Evolutionary conservation across 1,140 invertebrate species (phyloP).

Genomic region (Lordiphosa mommai): DNA sequence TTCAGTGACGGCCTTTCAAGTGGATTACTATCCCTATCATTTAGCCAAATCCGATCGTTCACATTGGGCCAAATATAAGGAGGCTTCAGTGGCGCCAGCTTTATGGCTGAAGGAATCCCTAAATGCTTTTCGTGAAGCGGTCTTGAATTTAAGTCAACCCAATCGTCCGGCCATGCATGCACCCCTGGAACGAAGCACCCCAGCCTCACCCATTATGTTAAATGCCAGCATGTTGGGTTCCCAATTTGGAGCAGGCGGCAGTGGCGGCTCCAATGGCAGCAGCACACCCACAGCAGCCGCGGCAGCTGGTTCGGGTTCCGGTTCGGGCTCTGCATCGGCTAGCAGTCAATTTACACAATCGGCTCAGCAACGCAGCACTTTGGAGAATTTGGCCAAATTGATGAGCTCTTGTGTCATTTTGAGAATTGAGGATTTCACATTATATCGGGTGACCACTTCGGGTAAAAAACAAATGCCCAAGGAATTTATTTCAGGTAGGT

Average conservation of each 20-base stretch:
- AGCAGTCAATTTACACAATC: conserved; percentile 53
- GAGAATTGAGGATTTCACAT: conserved; percentile 92
- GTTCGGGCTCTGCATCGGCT: conserved; percentile 65
- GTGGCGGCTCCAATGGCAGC: conserved; percentile 45
- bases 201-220: conserved; percentile 64
- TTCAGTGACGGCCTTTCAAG: conserved; percentile 91
- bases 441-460: conserved; percentile 91
- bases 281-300: conserved; percentile 55
- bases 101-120: conserved; percentile 87
- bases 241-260: background rate
- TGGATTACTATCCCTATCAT: conserved; percentile 99
- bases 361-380: conserved; percentile 85
- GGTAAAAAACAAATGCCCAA: conserved; percentile 85
- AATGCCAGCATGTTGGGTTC: conserved; percentile 39
- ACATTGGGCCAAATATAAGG: conserved; percentile 91
- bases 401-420: conserved; percentile 96
- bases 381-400: conserved; percentile 89
- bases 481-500: conserved; percentile 89
- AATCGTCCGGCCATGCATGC: conserved; percentile 82
- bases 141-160: conserved; percentile 84
- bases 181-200: conserved; percentile 81
- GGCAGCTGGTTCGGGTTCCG: conserved; percentile 25
- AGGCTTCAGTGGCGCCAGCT: conserved; percentile 83
- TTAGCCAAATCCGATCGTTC: conserved; percentile 91
- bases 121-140: conserved; percentile 83